Percentiles rank a stretch among this genome's conserved stretches.
These are phyloP conservation scores for Aromia moschata DNA, from an alignment of 2,888 invertebrate genomes.

Conservation along the genomic window DNA sequence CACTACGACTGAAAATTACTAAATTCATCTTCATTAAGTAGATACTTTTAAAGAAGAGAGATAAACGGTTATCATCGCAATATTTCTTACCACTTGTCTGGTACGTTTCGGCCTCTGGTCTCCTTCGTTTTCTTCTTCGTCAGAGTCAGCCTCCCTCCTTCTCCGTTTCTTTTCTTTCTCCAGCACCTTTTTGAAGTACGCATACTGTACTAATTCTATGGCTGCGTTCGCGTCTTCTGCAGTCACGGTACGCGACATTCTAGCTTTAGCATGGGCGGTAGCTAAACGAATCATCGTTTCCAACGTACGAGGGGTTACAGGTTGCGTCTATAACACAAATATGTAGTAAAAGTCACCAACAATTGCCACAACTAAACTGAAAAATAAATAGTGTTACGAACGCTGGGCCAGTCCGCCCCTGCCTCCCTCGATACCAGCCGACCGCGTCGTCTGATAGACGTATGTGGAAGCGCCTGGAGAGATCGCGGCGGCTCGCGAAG, in stretches of 20 bases:
- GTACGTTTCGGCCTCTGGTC: constrained; percentile 61
- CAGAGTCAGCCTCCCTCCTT: constrained; percentile 63
- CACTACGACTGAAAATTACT: too few relatives aligned
- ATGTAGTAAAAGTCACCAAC: too few relatives aligned
- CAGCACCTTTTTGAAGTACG: constrained; percentile 93
- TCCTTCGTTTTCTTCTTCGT: constrained; percentile 58
- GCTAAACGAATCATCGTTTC: constrained; percentile 97
- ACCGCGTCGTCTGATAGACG: too few relatives aligned
- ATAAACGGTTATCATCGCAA: too few relatives aligned
- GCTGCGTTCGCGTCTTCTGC: constrained; percentile 89
- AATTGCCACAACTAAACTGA: too few relatives aligned
- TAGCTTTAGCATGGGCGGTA: constrained; percentile 96
- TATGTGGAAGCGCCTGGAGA: too few relatives aligned
- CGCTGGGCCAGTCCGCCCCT: too few relatives aligned
- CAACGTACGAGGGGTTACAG: constrained; percentile 94
- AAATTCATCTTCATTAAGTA: too few relatives aligned
- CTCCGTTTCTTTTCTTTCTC: constrained; percentile 80
- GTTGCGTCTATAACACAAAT: constrained; percentile 83
- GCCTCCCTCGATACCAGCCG: too few relatives aligned
- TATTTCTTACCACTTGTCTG: constrained; percentile 60
- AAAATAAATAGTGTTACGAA: too few relatives aligned
- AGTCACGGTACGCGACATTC: constrained; percentile 87
- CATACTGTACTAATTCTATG: constrained; percentile 92
- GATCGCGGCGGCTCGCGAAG: too few relatives aligned
- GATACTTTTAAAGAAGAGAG: too few relatives aligned